Evolutionary conservation across 2,888 invertebrate species (phyloP), one percentile per base, ranked within the genome.

Genomic region (Drosophila multiciliata): DNA sequence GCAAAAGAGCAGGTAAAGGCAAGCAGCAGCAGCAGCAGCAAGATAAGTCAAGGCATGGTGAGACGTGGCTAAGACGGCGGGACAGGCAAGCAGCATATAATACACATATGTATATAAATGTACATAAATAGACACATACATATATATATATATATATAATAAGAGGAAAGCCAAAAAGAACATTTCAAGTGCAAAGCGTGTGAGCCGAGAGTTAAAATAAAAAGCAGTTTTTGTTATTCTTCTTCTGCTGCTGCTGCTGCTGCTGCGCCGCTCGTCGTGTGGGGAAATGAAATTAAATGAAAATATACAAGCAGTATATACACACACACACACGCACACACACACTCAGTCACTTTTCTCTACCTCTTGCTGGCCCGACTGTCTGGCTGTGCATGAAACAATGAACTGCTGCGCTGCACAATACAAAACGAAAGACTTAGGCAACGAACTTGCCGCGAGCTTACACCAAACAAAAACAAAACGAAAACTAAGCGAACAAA

Each of bases 171-270:
- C 70, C 66, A 64, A 82, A 72, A 75, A 87, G 80, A 84, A 82
- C 69, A 82, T 85, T 85, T 82, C 73, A 82, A 87, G 78, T 75
- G 80, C 75, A 78, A 80, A 87, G 83, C 85, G 83, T 85, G 84
- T 84, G 87, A 87, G 87, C 83, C 80, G 69, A 75, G 79, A 83
- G 84, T 82, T 72, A 83, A 82, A 82, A 82, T 78, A 83, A 80
- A 85, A 82, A 72, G 66, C 73, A 80, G 60, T 68, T 76, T 59
- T 59, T 49, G 50, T 57, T 53, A 11, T 36, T 52, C 7, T 50
- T 50, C 3, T 45, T 12, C n/a, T 20, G 17, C n/a, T 42, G 29
- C 32, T 49, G 49, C 35, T 57, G 55, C 50, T 55, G 42, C n/a
- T 29, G 17, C 40, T 36, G 32, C 58, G 45, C 20, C 15, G 45